Conservation (phyloP, 2,797 vertebrate species). For the Crenichthys baileyi region DNA sequence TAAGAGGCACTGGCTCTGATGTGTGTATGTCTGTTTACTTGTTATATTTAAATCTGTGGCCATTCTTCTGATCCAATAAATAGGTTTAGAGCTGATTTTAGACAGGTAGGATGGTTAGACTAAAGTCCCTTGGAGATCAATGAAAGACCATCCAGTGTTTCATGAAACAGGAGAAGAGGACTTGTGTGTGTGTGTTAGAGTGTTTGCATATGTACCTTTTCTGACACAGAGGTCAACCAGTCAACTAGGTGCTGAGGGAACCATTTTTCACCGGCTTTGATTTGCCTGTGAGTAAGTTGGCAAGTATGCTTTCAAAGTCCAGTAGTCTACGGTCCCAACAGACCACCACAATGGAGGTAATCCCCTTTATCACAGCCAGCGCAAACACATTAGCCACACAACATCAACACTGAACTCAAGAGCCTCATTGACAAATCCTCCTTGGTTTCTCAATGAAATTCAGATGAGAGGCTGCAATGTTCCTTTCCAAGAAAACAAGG, state of each 20-base stretch:
- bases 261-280: conserved; percentile 73
- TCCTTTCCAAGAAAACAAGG: conserved; percentile 58
- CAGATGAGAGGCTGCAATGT: conserved; percentile 44
- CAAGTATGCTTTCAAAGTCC: conserved; percentile 81
- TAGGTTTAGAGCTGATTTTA: not conserved
- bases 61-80: not conserved
- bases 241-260: conserved; percentile 74
- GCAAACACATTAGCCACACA: conserved; percentile 81
- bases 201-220: conserved; percentile 46
- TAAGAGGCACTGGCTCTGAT: conserved; percentile 36
- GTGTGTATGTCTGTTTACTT: conserved; percentile 27
- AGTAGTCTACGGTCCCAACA: conserved; percentile 75
- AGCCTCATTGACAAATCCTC: conserved; percentile 76
- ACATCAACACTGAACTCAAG: conserved; percentile 73
- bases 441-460: conserved; percentile 69
- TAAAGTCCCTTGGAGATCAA: not conserved
- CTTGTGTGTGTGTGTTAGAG: conserved; percentile 34
- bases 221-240: conserved; percentile 62
- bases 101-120: not conserved
- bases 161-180: conserved; percentile 3
- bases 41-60: conserved; percentile 16
- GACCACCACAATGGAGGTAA: conserved; percentile 74
- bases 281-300: conserved; percentile 74
- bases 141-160: not conserved
- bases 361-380: conserved; percentile 75